Conservation (phyloP, 2,113 vertebrate genomes). For the Delphinapterus leucas region DNA sequence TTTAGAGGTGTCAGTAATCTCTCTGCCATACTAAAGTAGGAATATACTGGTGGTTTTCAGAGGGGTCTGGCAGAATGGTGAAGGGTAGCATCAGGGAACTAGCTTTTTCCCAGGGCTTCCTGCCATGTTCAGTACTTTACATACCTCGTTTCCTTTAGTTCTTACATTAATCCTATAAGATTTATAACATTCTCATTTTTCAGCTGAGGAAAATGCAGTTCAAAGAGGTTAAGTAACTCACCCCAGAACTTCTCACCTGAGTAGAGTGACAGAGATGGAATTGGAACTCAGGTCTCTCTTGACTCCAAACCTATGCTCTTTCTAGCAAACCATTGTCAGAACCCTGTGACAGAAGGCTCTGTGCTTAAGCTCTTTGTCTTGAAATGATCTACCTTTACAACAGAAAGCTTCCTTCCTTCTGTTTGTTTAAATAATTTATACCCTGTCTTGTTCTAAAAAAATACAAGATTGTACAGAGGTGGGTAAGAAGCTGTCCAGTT, state of each 20-base stretch:
- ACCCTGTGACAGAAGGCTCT: neutral
- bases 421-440: neutral
- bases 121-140: neutral
- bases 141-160: neutral
- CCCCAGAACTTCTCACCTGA: neutral
- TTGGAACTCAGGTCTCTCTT: neutral
- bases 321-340: neutral
- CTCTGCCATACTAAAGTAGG: neutral
- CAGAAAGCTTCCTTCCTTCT: neutral
- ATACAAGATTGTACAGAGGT: neutral
- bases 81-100: neutral
- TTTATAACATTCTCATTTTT: neutral
- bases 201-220: neutral
- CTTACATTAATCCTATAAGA: neutral
- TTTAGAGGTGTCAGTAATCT: neutral
- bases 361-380: neutral
- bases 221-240: neutral
- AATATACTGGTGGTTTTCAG: neutral
- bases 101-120: neutral
- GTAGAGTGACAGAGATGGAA: neutral
- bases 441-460: neutral
- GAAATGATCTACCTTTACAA: constrained; percentile 15
- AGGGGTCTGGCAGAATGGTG: neutral
- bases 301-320: neutral
- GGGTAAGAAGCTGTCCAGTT: neutral